These are phyloP conservation scores for Clepsis dumicolana DNA, from an alignment of 2,888 invertebrate species.

Conservation along the genomic window DNA sequence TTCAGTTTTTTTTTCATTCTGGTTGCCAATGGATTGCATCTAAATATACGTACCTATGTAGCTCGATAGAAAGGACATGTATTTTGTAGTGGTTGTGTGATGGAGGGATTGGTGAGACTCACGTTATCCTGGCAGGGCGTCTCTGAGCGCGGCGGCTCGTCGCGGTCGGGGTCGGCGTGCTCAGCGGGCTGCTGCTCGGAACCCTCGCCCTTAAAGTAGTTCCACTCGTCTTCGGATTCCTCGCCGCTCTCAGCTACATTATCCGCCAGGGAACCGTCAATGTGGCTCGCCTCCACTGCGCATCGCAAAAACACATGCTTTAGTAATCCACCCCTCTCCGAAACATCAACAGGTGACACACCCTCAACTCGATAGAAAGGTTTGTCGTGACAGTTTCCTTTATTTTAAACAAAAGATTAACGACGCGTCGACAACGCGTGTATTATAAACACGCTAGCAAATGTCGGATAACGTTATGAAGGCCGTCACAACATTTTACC, in stretches of 20 bases:
- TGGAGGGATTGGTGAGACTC: conserved; percentile 54
- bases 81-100: background rate
- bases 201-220: conserved; percentile 91
- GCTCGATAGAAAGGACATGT: background rate
- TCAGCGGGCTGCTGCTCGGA: conserved; percentile 85
- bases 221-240: conserved; percentile 96
- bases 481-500: conserved; percentile 70
- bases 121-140: conserved; percentile 82
- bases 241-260: conserved; percentile 92
- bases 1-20: no score
- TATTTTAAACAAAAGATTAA: conserved; percentile 30
- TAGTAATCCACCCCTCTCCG: conserved; percentile 50
- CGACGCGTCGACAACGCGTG: conserved; percentile 25
- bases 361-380: conserved; percentile 59
- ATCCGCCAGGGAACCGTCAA: conserved; percentile 86
- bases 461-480: conserved; percentile 48
- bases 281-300: conserved; percentile 80
- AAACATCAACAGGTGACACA: conserved; percentile 81
- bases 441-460: conserved; percentile 50
- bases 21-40: background rate
- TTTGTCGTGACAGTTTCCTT: conserved; percentile 20
- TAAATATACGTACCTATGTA: background rate
- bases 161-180: conserved; percentile 63
- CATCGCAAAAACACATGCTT: conserved; percentile 58
- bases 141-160: conserved; percentile 80